Base-by-base conservation (phyloP, 2,797 vertebrate genomes). In the Gallinago nigripennis region DNA sequence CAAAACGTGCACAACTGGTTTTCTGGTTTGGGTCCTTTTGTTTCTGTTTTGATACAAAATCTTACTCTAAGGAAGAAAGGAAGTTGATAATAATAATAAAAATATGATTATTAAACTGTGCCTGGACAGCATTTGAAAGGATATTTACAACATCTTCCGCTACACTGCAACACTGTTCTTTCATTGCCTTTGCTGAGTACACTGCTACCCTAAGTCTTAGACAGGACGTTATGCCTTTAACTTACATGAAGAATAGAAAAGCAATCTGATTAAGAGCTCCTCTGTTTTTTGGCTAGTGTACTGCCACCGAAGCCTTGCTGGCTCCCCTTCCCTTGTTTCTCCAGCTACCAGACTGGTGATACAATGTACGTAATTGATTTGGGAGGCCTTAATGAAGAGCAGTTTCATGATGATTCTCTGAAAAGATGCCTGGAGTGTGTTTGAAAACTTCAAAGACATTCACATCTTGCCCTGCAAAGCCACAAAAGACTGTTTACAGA, bases 381-480 rank as follows among this genome's bases (percentile, higher is more conserved):
- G 21, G 54, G 45, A 79, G 35, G 31, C n/a, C 60, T 73, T 77
- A 56, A 65, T 73, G 68, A 92, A 92, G 81, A 93, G 53, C 81
- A 93, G 64, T 82, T 87, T 87, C 30, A 20, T 25, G 30, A 41
- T 60, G 53, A 61, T 71, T 85, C 64, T 72, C 86, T 60, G 50
- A 90, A 89, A 77, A 89, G 68, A 68, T 90, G 71, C 81, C 81
- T 73, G 57, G 17, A 87, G 31, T 33, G 0, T 64, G 21, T 94
- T 91, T 87, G 71, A 57, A 85, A 64, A 77, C 86, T 92, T 93
- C 78, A 95, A 94, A 95, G 68, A 73, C 68, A 45, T 84, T 80
- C 37, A 70, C 68, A 43, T 89, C 75, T 82, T 80, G 79, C 76
- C 48, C 75, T 77, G 83, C 86, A 94, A 96, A 94, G 28, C 56